Conservation (phyloP, 1,140 invertebrate genomes). For the Lucilia cuprina region DNA sequence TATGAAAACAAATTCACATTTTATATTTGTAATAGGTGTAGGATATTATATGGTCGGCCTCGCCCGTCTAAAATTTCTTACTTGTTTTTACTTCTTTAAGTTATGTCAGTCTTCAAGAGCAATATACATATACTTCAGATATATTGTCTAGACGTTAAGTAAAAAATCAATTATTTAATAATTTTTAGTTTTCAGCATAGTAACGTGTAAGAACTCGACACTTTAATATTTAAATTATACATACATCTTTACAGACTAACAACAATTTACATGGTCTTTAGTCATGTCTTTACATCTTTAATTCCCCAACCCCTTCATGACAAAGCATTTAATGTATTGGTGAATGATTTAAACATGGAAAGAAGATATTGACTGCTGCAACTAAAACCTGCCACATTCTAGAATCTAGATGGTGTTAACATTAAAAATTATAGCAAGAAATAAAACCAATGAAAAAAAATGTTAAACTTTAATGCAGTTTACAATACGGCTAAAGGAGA, state of each 20-base stretch:
- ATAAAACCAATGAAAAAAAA: background rate
- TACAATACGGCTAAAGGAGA: background rate
- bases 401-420: background rate
- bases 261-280: slow-evolving; percentile 3
- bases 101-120: no score
- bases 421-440: background rate
- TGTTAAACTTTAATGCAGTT: background rate
- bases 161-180: no score
- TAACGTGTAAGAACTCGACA: no score
- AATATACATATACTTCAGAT: no score
- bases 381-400: background rate
- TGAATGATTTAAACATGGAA: background rate
- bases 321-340: background rate
- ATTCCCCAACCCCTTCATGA: background rate
- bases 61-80: no score
- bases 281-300: slow-evolving; percentile 1
- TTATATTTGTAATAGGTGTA: no score
- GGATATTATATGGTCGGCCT: no score
- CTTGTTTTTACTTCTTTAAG: no score
- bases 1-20: no score
- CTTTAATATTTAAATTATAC: background rate
- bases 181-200: no score
- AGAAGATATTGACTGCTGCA: background rate
- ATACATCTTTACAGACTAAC: background rate
- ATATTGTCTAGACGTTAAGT: no score